Evolutionary conservation across 1,140 invertebrate genomes (phyloP).

Genomic region (Dysdera silvatica): DNA sequence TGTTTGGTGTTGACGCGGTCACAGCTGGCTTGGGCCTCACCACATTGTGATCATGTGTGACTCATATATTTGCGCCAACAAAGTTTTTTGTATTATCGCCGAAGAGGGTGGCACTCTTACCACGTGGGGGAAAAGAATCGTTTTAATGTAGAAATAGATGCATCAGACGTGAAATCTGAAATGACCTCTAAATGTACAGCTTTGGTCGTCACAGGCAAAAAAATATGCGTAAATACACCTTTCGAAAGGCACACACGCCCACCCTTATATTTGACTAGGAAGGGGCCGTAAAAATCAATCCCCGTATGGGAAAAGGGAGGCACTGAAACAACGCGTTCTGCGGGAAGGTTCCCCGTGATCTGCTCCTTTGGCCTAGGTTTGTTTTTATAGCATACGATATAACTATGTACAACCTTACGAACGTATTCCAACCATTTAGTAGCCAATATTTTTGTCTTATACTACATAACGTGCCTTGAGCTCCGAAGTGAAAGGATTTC

Average conservation of each 20-base stretch:
- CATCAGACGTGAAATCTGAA: conserved; percentile 39
- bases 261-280: background rate
- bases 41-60: no score
- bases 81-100: conserved; percentile 27
- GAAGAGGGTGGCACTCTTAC: conserved; percentile 9
- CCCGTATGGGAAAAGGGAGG: background rate
- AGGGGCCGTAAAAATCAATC: background rate
- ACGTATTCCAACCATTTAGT: no score
- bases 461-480: no score
- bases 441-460: no score
- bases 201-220: conserved; percentile 45
- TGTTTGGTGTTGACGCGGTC: no score
- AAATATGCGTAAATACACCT: conserved; percentile 24
- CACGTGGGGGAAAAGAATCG: conserved; percentile 42
- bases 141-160: conserved; percentile 41
- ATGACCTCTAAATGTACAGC: conserved; percentile 45
- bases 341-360: background rate
- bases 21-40: no score
- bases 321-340: background rate
- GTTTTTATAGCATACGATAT: background rate
- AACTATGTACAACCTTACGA: background rate
- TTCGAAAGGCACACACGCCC: background rate
- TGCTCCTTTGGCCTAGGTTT: background rate
- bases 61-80: conserved; percentile 17
- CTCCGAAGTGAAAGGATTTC: no score